Evolutionary conservation across 2,113 vertebrate species (phyloP).

Genomic region (Ptychochromis oligacanthus): DNA sequence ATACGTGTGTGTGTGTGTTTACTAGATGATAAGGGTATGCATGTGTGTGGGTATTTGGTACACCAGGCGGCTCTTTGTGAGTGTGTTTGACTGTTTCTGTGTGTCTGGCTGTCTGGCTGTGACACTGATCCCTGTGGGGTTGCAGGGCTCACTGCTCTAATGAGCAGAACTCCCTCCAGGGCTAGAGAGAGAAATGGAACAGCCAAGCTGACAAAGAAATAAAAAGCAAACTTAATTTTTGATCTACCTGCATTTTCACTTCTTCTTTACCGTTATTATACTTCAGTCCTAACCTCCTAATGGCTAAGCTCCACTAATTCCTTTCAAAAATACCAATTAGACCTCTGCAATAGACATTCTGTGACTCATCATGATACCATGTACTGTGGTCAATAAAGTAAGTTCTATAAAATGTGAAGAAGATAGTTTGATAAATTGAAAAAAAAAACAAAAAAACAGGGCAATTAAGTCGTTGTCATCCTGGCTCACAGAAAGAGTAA

Average conservation of each 20-base stretch:
- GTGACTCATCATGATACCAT: not conserved
- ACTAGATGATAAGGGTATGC: constrained; percentile 35
- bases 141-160: constrained; percentile 73
- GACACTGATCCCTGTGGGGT: constrained; percentile 71
- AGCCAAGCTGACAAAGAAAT: constrained; percentile 57
- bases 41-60: constrained; percentile 38
- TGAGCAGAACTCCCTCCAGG: constrained; percentile 71
- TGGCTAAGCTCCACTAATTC: not conserved
- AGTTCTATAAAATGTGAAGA: not conserved
- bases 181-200: constrained; percentile 41
- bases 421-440: not conserved
- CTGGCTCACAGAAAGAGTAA: not conserved
- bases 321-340: not conserved
- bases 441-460: not conserved
- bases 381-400: not conserved
- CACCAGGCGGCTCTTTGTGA: constrained; percentile 20
- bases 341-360: not conserved
- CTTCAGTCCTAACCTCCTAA: not conserved
- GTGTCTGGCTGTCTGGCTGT: constrained; percentile 55
- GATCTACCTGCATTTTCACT: constrained; percentile 41
- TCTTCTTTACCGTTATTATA: not conserved
- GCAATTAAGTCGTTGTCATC: not conserved
- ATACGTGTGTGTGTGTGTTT: not conserved
- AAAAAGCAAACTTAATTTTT: constrained; percentile 38
- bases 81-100: constrained; percentile 6